phyloP scores from a whole-genome alignment of 2,113 vertebrate genomes.

The Xiphorhynchus elegans region DNA sequence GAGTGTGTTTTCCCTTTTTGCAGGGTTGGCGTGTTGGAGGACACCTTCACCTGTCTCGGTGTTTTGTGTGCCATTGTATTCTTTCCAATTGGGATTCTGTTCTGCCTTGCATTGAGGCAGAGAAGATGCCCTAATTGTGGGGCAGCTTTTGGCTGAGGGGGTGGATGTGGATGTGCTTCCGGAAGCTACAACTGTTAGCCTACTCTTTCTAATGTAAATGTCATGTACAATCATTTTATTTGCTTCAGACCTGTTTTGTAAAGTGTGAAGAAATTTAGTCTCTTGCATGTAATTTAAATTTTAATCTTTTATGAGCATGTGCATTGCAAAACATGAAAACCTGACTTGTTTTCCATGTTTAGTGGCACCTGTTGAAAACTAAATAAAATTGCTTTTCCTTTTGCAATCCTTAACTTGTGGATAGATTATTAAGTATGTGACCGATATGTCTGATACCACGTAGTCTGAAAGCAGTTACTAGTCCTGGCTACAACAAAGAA shows the following conservation, averaged over 20 bases:
- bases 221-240: constrained; percentile 80
- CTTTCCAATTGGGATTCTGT: constrained; percentile 96
- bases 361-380: constrained; percentile 68
- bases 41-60: constrained; percentile 96
- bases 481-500: background rate
- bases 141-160: constrained; percentile 89
- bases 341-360: constrained; percentile 51
- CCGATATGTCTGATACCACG: background rate
- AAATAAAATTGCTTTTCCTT: constrained; percentile 75
- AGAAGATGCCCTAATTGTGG: constrained; percentile 97
- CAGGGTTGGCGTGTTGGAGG: constrained; percentile 97
- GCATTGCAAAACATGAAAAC: constrained; percentile 43
- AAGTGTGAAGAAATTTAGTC: constrained; percentile 53
- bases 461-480: background rate
- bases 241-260: constrained; percentile 78
- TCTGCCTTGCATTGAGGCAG: constrained; percentile 95
- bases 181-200: constrained; percentile 54
- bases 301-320: constrained; percentile 60
- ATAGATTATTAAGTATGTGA: constrained; percentile 48
- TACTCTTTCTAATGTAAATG: constrained; percentile 81
- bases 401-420: constrained; percentile 71
- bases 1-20: background rate
- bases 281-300: constrained; percentile 56
- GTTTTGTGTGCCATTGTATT: constrained; percentile 94
- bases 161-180: constrained; percentile 53